Base-by-base conservation (phyloP, 2,113 vertebrate genomes). In the Stictonetta naevosa region DNA sequence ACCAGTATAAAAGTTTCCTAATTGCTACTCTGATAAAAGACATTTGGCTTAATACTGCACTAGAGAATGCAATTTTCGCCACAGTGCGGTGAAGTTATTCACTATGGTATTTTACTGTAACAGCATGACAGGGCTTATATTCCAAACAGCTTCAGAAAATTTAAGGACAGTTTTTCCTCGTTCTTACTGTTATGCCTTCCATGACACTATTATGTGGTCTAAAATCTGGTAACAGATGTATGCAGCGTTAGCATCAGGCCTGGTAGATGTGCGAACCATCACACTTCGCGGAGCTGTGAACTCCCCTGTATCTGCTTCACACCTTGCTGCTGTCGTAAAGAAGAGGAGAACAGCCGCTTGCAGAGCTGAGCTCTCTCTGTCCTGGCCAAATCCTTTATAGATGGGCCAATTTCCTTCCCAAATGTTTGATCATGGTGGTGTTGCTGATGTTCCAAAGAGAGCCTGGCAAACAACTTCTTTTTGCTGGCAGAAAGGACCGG, bases 371-470 rank as follows among this genome's bases (percentile, higher is more conserved):
- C 84, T 85, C 74, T 89, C 76, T 83, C 64, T 88, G 62, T 94
- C 93, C 85, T 88, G 72, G 66, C 73, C 82, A 93, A 89, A 84
- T 83, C 77, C 78, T 86, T 91, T 59, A 92, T 11, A 67, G 91
- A 88, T 79, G 93, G 90, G 88, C 90, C 92, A 95, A 83, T 96
- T 96, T 97, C 93, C 96, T 97, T 85, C 87, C 83, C 80, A 94
- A 63, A 95, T 96, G 93, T 96, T 98, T 95, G 95, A 92, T 96
- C 2, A 1, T 29, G 55, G 36, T 95, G 76, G 79, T 94, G 93
- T 75, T 83, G 92, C 81, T 95, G 73, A 50, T 81, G 62, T 88
- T 95, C 77, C 74, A 89, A 89, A 93, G 74, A 48, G 52, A 93
- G 50, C 67, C 71, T 92, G 88, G 92, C 84, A 95, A 94, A 87